A percentile compares a stretch with the other conserved stretches of the same genome.
Conservation (phyloP, 2,113 vertebrate species). For the Polypterus senegalus region DNA sequence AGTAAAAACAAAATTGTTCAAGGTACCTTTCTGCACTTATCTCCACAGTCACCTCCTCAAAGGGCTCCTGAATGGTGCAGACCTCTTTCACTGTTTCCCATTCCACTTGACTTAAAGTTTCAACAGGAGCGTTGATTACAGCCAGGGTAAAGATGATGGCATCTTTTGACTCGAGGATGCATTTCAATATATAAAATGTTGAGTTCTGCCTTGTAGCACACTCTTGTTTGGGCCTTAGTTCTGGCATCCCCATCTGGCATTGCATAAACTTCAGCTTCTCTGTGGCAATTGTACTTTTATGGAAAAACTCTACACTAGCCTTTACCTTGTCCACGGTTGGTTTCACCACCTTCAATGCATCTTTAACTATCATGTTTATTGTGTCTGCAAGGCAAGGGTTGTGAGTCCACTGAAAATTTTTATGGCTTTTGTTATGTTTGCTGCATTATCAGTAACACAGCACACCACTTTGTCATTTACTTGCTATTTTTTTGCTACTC, state of each 20-base stretch:
- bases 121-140: slow-evolving; percentile 17
- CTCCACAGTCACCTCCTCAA: slow-evolving; percentile 21
- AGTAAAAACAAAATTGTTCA: too few relatives aligned
- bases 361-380: too few relatives aligned
- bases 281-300: slow-evolving; percentile 15
- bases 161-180: slow-evolving; percentile 12
- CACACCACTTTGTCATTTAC: too few relatives aligned
- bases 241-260: too few relatives aligned
- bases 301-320: too few relatives aligned
- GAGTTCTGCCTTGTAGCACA: slow-evolving; percentile 17
- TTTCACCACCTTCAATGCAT: too few relatives aligned
- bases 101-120: slow-evolving; percentile 15
- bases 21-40: slow-evolving; percentile 19
- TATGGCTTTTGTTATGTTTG: too few relatives aligned
- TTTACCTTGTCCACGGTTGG: too few relatives aligned
- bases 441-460: too few relatives aligned
- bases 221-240: slow-evolving; percentile 20
- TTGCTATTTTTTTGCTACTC: too few relatives aligned
- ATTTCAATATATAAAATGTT: slow-evolving; percentile 17
- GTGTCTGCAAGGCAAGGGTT: too few relatives aligned
- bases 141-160: slow-evolving; percentile 16
- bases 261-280: slow-evolving; percentile 20
- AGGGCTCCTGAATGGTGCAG: slow-evolving; percentile 15
- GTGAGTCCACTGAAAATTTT: too few relatives aligned
- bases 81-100: slow-evolving; percentile 11